phyloP scores from a whole-genome alignment of 2,888 invertebrate species.

The Asteroscopus sphinx region DNA sequence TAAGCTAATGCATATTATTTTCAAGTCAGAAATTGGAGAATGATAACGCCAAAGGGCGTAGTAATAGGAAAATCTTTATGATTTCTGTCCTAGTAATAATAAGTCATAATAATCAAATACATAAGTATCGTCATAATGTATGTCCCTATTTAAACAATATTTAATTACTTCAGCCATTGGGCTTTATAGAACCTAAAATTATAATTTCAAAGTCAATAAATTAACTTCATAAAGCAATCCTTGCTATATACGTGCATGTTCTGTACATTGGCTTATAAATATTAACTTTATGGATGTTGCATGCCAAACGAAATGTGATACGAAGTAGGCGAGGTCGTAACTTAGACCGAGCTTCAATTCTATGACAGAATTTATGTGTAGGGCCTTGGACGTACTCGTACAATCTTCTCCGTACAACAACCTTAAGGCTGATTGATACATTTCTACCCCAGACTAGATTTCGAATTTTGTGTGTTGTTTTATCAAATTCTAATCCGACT shows the following conservation, averaged over 20 bases:
- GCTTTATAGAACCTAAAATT: not conserved
- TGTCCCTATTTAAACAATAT: too few relatives aligned
- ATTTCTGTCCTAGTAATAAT: too few relatives aligned
- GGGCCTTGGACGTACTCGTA: slow-evolving; percentile 25
- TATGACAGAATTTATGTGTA: slow-evolving; percentile 26
- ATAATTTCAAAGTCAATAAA: not conserved
- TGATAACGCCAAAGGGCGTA: not conserved
- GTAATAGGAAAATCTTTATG: not conserved
- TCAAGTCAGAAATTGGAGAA: slow-evolving; percentile 8
- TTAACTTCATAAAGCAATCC: too few relatives aligned
- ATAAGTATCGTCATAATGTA: too few relatives aligned
- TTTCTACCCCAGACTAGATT: too few relatives aligned
- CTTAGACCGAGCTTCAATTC: slow-evolving; percentile 12
- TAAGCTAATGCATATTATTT: slow-evolving; percentile 9
- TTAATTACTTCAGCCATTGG: not conserved
- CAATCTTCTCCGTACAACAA: slow-evolving; percentile 17
- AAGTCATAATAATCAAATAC: too few relatives aligned
- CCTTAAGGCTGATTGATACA: not conserved
- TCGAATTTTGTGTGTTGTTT: too few relatives aligned
- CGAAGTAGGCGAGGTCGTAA: slow-evolving; percentile 11
- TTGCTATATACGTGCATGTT: too few relatives aligned
- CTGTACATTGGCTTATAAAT: too few relatives aligned
- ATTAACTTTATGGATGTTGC: not conserved
- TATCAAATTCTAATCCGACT: too few relatives aligned
- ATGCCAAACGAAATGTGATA: slow-evolving; percentile 10